Evolutionary conservation across 2,888 invertebrate genomes (phyloP).

Genomic region (Smittia sp.): DNA sequence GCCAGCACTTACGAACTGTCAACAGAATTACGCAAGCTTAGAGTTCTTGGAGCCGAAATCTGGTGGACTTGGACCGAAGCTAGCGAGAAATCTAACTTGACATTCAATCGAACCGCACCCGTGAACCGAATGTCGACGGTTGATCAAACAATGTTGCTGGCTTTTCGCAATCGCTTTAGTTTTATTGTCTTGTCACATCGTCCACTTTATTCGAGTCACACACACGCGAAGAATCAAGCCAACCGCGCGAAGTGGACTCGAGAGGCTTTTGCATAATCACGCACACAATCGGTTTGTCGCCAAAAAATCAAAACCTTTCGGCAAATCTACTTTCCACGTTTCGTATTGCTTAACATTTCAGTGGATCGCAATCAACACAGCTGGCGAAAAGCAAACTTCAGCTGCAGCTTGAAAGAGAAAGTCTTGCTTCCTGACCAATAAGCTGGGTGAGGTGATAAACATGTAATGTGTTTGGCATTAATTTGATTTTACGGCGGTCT

Average conservation of each 20-base stretch:
- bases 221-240: neutral
- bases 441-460: neutral
- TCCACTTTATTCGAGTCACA: neutral
- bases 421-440: neutral
- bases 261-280: constrained; percentile 7
- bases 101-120: too few species aligned
- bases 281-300: constrained; percentile 14
- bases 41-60: neutral
- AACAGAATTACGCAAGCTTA: too few species aligned
- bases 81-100: too few species aligned
- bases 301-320: neutral
- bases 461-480: neutral
- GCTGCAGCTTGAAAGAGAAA: constrained; percentile 15
- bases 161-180: neutral
- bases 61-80: neutral
- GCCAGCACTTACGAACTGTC: neutral
- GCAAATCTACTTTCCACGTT: neutral
- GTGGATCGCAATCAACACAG: neutral
- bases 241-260: neutral
- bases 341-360: neutral
- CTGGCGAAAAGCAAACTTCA: neutral
- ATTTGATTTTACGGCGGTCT: neutral
- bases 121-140: neutral
- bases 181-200: neutral
- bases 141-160: neutral